These are phyloP conservation scores for Cryptocephalus moraei DNA, from an alignment of 2,888 invertebrate genomes.

Conservation along the genomic window DNA sequence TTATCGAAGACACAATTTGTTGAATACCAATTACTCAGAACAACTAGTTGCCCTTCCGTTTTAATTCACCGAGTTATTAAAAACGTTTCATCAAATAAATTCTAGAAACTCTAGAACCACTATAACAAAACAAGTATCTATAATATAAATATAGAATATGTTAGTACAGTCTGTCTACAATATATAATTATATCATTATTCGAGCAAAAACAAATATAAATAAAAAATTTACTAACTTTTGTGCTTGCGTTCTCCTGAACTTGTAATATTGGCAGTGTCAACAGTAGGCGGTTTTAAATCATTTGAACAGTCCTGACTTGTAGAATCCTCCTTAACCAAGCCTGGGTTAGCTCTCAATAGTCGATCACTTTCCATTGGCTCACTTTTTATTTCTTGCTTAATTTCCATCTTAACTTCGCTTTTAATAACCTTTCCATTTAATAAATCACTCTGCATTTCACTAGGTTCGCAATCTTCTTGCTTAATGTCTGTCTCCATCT, in stretches of 20 bases:
- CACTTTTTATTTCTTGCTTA: slow-evolving; percentile 47
- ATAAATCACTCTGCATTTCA: slow-evolving; percentile 40
- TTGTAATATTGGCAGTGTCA: slow-evolving; percentile 38
- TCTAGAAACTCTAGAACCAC: no score
- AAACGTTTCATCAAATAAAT: no score
- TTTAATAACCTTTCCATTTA: slow-evolving; percentile 38
- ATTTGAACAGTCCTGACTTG: slow-evolving; percentile 42
- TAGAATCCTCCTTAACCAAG: slow-evolving; percentile 48
- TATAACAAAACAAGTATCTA: no score
- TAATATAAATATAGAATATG: no score
- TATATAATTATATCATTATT: no score
- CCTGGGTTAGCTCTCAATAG: slow-evolving; percentile 40
- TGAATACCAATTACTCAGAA: no score
- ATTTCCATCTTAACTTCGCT: slow-evolving; percentile 42
- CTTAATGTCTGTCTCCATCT: slow-evolving; percentile 52
- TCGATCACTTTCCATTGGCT: slow-evolving; percentile 45
- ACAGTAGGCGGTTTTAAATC: slow-evolving; percentile 48
- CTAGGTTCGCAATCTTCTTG: slow-evolving; percentile 49
- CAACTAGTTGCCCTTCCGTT: no score
- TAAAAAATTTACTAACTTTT: no score
- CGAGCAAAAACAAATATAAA: no score
- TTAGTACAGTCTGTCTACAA: no score
- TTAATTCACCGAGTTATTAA: no score
- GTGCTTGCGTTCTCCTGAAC: not conserved
- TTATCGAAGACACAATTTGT: no score